Base-by-base conservation (phyloP, 2,888 invertebrate genomes). In the Chymomyza amoena region DNA sequence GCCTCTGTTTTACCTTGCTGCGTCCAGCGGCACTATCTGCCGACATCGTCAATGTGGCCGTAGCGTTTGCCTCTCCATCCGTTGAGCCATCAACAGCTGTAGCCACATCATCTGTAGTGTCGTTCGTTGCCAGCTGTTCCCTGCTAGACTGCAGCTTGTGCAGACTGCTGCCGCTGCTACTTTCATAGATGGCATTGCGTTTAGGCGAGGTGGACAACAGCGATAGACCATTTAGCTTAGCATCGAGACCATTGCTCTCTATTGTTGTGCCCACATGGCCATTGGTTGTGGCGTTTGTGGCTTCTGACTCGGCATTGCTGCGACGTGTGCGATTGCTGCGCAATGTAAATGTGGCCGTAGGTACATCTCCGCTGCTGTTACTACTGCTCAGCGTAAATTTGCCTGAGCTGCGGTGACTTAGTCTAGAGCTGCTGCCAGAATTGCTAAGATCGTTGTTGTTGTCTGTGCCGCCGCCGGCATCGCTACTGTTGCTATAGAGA, bases 311-410 rank as follows among this genome's bases (percentile, higher is more conserved):
- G 5, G 54, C 32, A 65, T n/a, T 36, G 69, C 66, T 69, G 59
- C 78, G 85, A 13, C 84, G 73, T 18, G 80, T 72, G 15, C 89
- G 88, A 75, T 77, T 87, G 68, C 78, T 86, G 72, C 90, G 87
- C 57, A 90, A 63, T 4, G 90, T 90, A 64, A 89, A 90, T 5
- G 90, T 90, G 28, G 90, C 88, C 39, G 89, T 90, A 6, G 90
- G 89, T 64, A 90, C 80, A 79, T 90, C 89, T 13, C 88, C 89
- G 51, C 77, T 80, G 70, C 89, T 90, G 56, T 70, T 82, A 78
- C 85, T 84, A 70, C 70, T 72, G 64, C 75, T 83, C n/a, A 89
- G 59, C 45, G 83, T 74, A 36, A 73, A 83, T 62, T 76, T 76
- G 32, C 77, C 79, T 4, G 76, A 81, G 10, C 75, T 61, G n/a